Conservation (phyloP, 1,140 invertebrate species). For the Coptotermes formosanus region DNA sequence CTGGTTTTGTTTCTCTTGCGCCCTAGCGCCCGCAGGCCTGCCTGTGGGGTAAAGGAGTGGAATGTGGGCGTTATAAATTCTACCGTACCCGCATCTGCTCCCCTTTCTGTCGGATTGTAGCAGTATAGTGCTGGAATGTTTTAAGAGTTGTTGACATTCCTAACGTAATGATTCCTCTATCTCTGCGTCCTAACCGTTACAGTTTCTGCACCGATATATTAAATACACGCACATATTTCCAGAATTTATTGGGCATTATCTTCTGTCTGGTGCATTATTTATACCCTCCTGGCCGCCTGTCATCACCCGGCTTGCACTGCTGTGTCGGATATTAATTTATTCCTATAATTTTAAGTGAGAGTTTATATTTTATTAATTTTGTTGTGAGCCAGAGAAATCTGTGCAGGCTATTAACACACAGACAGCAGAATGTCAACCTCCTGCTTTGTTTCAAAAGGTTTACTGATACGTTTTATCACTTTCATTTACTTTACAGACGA, state of each 20-base stretch:
- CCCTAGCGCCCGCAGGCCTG: conserved; percentile 1
- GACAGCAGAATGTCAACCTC: background rate
- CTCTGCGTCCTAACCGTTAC: background rate
- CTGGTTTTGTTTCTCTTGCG: background rate
- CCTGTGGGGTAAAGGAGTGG: background rate
- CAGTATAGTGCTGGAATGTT: background rate
- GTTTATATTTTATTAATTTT: background rate
- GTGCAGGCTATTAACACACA: background rate
- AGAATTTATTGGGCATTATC: background rate
- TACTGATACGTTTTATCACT: background rate
- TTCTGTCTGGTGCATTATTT: background rate
- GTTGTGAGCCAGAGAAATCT: background rate
- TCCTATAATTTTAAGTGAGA: background rate
- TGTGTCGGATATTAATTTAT: background rate
- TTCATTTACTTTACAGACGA: background rate
- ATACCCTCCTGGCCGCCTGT: background rate
- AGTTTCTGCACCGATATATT: background rate
- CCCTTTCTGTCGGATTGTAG: background rate
- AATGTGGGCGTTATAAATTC: background rate
- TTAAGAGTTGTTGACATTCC: conserved; percentile 16
- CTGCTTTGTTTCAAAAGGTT: background rate
- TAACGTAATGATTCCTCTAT: background rate
- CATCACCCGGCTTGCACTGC: background rate
- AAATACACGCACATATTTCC: background rate
- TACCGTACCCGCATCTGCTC: background rate